A percentile compares a stretch with the other conserved stretches of the same genome.
Evolutionary conservation across 1,140 invertebrate genomes (phyloP).

Genomic region (Monomorium pharaonis): DNA sequence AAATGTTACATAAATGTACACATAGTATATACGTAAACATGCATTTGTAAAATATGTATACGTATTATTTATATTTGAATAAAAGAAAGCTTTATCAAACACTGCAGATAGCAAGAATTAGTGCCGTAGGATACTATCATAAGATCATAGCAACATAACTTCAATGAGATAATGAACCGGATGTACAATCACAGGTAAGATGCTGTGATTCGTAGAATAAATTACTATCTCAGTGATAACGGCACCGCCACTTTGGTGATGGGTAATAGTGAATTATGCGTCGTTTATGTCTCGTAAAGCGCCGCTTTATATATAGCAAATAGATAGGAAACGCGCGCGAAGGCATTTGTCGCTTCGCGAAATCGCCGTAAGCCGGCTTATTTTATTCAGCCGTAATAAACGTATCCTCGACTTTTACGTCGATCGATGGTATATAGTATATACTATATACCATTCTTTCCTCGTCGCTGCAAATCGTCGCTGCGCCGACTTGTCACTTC

Average conservation of each 20-base stretch:
- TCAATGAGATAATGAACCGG: not conserved
- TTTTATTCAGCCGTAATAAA: conserved; percentile 67
- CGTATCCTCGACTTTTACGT: conserved; percentile 43
- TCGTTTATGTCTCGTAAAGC: conserved; percentile 62
- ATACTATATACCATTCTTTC: not conserved
- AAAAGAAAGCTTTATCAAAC: not conserved
- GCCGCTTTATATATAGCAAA: too few relatives aligned
- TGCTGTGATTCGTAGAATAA: conserved; percentile 29
- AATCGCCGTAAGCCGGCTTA: conserved; percentile 7
- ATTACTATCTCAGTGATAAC: conserved; percentile 61
- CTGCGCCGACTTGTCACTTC: not conserved
- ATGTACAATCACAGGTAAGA: not conserved
- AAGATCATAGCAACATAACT: not conserved
- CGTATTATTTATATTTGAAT: not conserved
- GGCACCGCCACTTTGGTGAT: conserved; percentile 37
- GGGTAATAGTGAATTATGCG: conserved; percentile 67
- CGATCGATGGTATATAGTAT: not conserved
- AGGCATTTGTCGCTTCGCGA: conserved; percentile 62
- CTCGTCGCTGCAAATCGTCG: not conserved
- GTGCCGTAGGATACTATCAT: not conserved
- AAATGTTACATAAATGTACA: not conserved
- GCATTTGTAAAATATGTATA: not conserved
- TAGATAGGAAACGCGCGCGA: not conserved
- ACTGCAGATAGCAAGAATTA: not conserved
- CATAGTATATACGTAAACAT: not conserved